Evolutionary conservation across 2,113 vertebrate genomes (phyloP), one percentile per base, ranked within the genome.

Genomic region (Eudyptes chrysolophus): DNA sequence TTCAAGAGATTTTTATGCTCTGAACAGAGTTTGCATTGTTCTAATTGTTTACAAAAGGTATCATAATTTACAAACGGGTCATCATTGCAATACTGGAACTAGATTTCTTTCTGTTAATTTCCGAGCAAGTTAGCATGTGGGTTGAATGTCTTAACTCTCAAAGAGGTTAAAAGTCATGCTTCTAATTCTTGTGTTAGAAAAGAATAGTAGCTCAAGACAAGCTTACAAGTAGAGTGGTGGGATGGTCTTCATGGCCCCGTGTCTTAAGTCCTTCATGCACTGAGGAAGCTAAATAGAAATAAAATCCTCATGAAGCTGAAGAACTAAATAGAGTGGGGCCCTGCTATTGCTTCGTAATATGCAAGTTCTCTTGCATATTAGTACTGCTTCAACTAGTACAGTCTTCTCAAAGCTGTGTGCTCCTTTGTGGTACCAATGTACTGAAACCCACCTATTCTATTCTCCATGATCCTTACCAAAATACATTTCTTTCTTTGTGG

Each of bases 211-310:
- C 7, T 94, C 7, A 29, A 72, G 71, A 42, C 17, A 51, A 51
- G 51, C 44, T 79, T 85, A 38, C 7, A 52, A 72, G 16, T 42
- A 32, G 22, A 60, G 8, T 38, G 10, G 2, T 76, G 48, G 26
- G 22, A 55, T 48, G 22, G 22, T 40, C 27, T 93, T 71, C 0
- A 0, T 62, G 30, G 16, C 5, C 22, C 6, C 7, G 1, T 52
- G 11, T 68, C 29, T 36, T 68, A 54, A 62, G 6, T 36, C 24
- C 16, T 62, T 36, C 12, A 10, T 48, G 7, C 18, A 60, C 49
- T n/a, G 34, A 68, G 61, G 38, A 79, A 75, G 26, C n/a, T 58
- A 40, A 92, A 58, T 36, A 82, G 34, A 58, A 92, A 55, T 62
- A 58, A 88, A 85, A 78, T 71, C 17, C 16, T 74, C 24, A 21